phyloP scores from a whole-genome alignment of 2,888 invertebrate genomes.

The Nomada ferruginata region DNA sequence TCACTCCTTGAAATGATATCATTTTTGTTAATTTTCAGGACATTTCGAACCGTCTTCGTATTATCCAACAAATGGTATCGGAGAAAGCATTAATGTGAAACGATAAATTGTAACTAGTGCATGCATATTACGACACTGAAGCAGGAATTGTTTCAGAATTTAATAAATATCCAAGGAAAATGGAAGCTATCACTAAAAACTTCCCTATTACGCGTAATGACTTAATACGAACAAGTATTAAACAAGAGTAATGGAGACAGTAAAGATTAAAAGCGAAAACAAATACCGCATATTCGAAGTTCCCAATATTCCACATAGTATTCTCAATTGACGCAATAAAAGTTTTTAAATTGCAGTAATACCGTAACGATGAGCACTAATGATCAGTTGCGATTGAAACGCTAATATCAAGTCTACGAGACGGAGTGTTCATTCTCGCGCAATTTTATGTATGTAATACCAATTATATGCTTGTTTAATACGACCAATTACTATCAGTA shows the following conservation, averaged over 20 bases:
- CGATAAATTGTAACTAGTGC: too few species aligned
- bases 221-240: neutral
- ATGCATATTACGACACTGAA: too few species aligned
- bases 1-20: neutral
- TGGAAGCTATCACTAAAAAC: neutral
- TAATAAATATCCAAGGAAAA: neutral
- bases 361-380: neutral
- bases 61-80: too few species aligned
- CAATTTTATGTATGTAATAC: neutral
- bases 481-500: constrained; percentile 7
- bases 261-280: constrained; percentile 11
- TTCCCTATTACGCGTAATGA: neutral
- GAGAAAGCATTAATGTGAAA: too few species aligned
- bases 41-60: too few species aligned
- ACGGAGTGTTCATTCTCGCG: too few species aligned
- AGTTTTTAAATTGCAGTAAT: neutral
- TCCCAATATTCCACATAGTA: constrained; percentile 1
- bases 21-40: too few species aligned
- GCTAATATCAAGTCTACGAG: neutral
- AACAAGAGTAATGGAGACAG: neutral
- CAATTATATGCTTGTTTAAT: constrained; percentile 8
- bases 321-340: neutral
- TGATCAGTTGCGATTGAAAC: neutral
- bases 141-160: too few species aligned
- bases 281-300: neutral